Conservation (phyloP, 53 echinoderm and acorn worm species). For the Paelopatides confundens region DNA sequence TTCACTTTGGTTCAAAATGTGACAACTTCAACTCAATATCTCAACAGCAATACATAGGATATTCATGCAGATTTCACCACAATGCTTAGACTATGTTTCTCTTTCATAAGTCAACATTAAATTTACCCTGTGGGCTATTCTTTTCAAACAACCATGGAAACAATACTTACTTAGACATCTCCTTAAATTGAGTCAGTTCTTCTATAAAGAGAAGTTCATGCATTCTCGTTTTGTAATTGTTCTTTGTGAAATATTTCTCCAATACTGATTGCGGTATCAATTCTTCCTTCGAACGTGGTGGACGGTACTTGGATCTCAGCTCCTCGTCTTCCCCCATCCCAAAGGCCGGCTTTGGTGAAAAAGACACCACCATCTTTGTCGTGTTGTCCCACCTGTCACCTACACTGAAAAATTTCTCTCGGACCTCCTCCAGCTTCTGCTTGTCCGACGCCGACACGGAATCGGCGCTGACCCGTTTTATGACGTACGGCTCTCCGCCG, state of each 20-base stretch:
- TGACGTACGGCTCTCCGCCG: constrained; percentile 89
- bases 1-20: too few relatives aligned
- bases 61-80: too few relatives aligned
- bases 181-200: constrained; percentile 88
- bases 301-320: constrained; percentile 77
- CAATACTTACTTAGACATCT: constrained; percentile 86
- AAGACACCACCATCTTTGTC: constrained; percentile 80
- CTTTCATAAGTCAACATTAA: too few relatives aligned
- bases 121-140: too few relatives aligned
- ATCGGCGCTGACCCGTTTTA: constrained; percentile 88
- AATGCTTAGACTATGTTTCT: too few relatives aligned
- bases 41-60: too few relatives aligned
- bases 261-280: constrained; percentile 87
- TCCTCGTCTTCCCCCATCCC: constrained; percentile 90
- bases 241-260: constrained; percentile 86
- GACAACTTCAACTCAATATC: too few relatives aligned
- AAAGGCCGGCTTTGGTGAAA: constrained; percentile 63
- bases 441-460: constrained; percentile 89
- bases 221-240: constrained; percentile 92
- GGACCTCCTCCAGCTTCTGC: constrained; percentile 88
- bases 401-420: constrained; percentile 80
- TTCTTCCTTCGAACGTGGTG: constrained; percentile 84
- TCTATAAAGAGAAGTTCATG: constrained; percentile 96
- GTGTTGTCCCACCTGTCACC: constrained; percentile 91
- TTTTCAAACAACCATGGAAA: too few relatives aligned